Base-by-base conservation (phyloP, 2,797 vertebrate genomes). In the Chelmon rostratus region DNA sequence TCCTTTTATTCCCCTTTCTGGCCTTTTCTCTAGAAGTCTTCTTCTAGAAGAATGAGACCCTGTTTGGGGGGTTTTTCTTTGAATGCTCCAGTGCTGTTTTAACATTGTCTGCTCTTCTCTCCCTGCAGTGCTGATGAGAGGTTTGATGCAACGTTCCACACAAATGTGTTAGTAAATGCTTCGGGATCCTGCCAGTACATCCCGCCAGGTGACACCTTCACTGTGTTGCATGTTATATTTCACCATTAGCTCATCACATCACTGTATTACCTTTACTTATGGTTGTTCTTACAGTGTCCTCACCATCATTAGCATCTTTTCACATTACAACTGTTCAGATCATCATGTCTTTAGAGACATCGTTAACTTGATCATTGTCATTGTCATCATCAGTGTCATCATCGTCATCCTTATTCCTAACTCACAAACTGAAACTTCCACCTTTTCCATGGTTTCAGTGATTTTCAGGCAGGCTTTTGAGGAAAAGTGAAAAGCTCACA, bases 111-210 rank as follows among this genome's bases (percentile, higher is more conserved):
- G 1, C 31, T 61, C 1, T 46, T 81, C 16, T 78, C 28, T 77
- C 52, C 50, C 19, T 62, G 49, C 79, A 98, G 97, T 88, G 97
- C 96, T 3, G 97, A 98, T 80, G 97, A 98, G 92, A 96, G 97
- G 88, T 97, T 98, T 85, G 97, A 98, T 84, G 97, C 97, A 0
- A 98, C 97, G 0, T 98, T 97, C 92, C 97, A 98, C 83, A 98
- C 97, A 49, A 98, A 98, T 53, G 97, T 98, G 73, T 87, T 97
- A 83, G 97, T 98, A 84, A 97, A 97, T 84, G 92, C 96, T 7
- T 94, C 96, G 66, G 97, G 97, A 80, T 83, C 94, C 76, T 97
- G 97, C 81, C 97, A 98, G 86, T 98, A 98, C 86, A 95, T 98
- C 77, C 97, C 97, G 83, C 97, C 97, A 96, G 97, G 97, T 98